These are phyloP conservation scores for Bos javanicus DNA, from an alignment of 2,113 vertebrate species.

Conservation along the genomic window DNA sequence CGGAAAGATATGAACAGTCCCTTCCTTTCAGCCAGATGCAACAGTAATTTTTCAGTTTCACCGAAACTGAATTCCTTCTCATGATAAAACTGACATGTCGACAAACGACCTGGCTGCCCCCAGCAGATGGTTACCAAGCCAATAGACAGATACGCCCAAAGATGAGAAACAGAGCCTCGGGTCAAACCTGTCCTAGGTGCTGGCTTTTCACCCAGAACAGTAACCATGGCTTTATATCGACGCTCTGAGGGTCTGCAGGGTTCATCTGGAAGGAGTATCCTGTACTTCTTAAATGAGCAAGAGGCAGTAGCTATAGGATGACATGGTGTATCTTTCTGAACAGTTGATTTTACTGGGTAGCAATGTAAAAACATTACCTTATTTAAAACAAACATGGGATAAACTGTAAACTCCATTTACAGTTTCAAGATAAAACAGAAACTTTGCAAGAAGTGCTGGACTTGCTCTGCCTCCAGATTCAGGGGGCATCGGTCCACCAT, in stretches of 20 bases:
- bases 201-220: not conserved
- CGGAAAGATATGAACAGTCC: not conserved
- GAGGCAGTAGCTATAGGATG: not conserved
- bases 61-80: not conserved
- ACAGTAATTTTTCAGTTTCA: not conserved
- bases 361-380: not conserved
- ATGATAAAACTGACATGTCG: not conserved
- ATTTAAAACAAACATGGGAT: constrained; percentile 10
- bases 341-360: not conserved
- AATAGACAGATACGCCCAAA: not conserved
- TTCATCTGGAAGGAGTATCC: not conserved
- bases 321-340: not conserved
- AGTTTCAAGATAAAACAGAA: not conserved
- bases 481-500: too few relatives aligned
- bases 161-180: not conserved
- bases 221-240: fast-evolving
- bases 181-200: not conserved
- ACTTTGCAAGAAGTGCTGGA: not conserved
- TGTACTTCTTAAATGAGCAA: not conserved
- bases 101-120: not conserved
- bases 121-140: not conserved
- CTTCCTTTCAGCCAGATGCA: not conserved
- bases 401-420: not conserved
- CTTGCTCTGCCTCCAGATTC: not conserved
- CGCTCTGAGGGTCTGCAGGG: not conserved